Evolutionary conservation across 2,113 vertebrate species (phyloP), one percentile per base, ranked within the genome.

Genomic region (Ploceus nigricollis): DNA sequence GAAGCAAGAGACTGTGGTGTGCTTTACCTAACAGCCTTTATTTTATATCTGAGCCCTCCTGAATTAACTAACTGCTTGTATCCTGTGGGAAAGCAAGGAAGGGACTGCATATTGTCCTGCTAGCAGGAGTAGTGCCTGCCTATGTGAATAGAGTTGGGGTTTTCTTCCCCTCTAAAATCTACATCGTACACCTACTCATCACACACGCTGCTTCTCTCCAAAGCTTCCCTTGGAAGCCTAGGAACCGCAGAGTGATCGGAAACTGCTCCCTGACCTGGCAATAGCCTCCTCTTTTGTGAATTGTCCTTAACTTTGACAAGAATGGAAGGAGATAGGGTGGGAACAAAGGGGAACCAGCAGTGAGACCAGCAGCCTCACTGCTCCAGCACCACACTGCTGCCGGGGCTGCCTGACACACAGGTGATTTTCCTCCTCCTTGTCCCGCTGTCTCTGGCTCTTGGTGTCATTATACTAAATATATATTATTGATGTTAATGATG

Each of bases 401-500:
- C 61, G 77, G 16, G 57, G 50, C 58, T 84, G 53, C 22, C 21
- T 27, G 44, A 44, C 23, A 11, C 13, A 5, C 65, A 87, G 88
- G 69, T 93, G 77, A 81, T 82, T 91, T 54, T 82, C 61, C 61
- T 37, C 53, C 63, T 94, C 77, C 69, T 91, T 65, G 35, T 47
- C 63, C 37, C 0, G 0, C 23, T 18, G 60, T 84, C 72, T 75
- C 64, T 56, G 33, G 14, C n/a, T 79, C 37, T 57, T 58, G 60
- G 42, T 83, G 60, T 37, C 2, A 0, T 78, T 72, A 63, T 31
- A 94, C 65, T 89, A 83, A 93, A 78, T 65, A 83, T 51, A 24
- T 31, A 48, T 93, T 91, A 78, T 39, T 94, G 58, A 71, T 91
- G 83, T 39, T 91, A 96, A 92, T 54, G 53, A 44, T 75, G 85